Evolutionary conservation across 2,797 vertebrate species (phyloP), one percentile per base, ranked within the genome.

Genomic region (Rhinatrema bivittatum): DNA sequence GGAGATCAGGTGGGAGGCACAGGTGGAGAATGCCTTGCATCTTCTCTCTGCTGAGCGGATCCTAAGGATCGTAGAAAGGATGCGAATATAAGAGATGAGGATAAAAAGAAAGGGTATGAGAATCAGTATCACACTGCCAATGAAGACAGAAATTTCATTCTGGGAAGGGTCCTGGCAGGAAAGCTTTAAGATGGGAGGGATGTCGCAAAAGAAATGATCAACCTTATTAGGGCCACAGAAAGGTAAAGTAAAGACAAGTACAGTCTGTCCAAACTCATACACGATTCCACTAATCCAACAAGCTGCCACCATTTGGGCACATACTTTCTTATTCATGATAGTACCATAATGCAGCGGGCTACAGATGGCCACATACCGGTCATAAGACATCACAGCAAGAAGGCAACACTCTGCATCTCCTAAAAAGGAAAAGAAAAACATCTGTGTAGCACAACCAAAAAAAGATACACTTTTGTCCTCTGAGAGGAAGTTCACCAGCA

Each of bases 11-110:
- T 66, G 58, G 18, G 48, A 66, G 3, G 35, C 53, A 13, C 70
- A 73, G 5, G 60, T 68, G 11, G 68, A 68, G 38, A 76, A 70
- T 5, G 65, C 56, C 48, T 68, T 73, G 19, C 1, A 12, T 29
- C 46, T 46, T 6, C 68, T 61, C 7, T 68, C 46, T 12, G 52
- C 16, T 4, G 61, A 61, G 3, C 11, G 36, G 1, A 71, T 68
- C 4, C 20, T 20, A 29, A 73, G 25, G 13, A 70, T 47, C n/a
- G 60, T 16, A 1, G 5, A 18, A 5, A 61, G 47, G 16, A 70
- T 71, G 14, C 60, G 54, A 7, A 60, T 5, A 4, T 68, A 67
- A 11, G 65, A 67, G 23, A 56, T 19, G 2, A 69, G 32, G 22
- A 71, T 60, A 30, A 63, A 29, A 1, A 23, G 5, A 4, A 71